Conservation (phyloP, 2,113 vertebrate species). For the Columba livia region DNA sequence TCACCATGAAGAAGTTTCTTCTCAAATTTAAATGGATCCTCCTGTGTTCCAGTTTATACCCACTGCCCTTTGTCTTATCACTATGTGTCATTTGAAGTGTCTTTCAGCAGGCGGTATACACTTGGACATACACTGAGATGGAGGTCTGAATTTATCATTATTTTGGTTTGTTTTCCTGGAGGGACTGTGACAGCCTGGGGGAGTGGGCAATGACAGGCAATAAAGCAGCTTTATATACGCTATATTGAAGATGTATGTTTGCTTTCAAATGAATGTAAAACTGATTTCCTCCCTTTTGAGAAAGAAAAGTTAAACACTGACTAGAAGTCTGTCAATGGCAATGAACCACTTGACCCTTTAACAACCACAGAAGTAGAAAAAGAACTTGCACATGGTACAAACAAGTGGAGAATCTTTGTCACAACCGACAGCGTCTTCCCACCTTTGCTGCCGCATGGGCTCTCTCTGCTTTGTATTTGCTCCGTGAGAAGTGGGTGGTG, state of each 20-base stretch:
- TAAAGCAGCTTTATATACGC: background rate
- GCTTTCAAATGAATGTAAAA: background rate
- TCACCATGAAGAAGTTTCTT: too few species aligned
- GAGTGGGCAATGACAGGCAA: background rate
- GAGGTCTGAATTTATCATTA: background rate
- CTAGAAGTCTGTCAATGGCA: background rate
- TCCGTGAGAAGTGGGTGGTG: background rate
- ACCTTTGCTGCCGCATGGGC: background rate
- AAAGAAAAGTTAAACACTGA: background rate
- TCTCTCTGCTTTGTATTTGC: background rate
- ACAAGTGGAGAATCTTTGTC: background rate
- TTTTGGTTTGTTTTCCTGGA: background rate
- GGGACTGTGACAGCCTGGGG: background rate
- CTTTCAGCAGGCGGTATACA: background rate
- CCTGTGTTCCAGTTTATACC: too few species aligned
- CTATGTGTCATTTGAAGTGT: background rate
- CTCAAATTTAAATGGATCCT: too few species aligned
- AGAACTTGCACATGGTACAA: background rate
- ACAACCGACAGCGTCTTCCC: background rate
- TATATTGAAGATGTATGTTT: background rate
- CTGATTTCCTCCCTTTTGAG: background rate
- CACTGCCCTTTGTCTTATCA: too few species aligned
- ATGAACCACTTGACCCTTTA: background rate
- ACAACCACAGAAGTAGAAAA: background rate
- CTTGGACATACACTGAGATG: background rate